Conservation (phyloP, 92 coral and sea anemone genomes). For the Epizoanthus illoricatus region DNA sequence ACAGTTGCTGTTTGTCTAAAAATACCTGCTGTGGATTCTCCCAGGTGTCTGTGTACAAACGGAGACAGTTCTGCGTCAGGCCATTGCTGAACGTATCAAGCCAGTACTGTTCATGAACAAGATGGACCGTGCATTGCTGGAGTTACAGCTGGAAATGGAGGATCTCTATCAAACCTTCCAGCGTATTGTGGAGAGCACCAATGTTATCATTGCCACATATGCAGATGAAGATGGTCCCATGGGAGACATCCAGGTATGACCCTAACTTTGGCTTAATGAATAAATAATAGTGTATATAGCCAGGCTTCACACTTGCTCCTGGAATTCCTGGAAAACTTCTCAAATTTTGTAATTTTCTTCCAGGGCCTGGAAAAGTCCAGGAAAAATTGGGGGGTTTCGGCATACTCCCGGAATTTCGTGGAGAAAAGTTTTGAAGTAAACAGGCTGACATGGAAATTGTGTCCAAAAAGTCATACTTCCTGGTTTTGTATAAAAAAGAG, state of each 20-base stretch:
- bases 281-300: too few relatives aligned
- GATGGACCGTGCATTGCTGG: constrained; percentile 97
- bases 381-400: too few relatives aligned
- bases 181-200: constrained; percentile 87
- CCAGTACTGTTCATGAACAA: constrained; percentile 94
- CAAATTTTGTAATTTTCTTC: not conserved
- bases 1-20: constrained; percentile 4
- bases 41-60: constrained; percentile 98
- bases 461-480: too few relatives aligned
- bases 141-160: constrained; percentile 84
- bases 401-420: too few relatives aligned
- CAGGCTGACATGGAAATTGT: too few relatives aligned
- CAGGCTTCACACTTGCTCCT: not conserved
- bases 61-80: constrained; percentile 94
- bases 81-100: constrained; percentile 91
- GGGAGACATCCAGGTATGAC: constrained; percentile 89
- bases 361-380: too few relatives aligned
- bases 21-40: not conserved
- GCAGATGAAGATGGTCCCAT: constrained; percentile 96
- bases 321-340: not conserved
- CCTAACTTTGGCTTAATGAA: not conserved
- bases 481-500: too few relatives aligned
- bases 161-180: constrained; percentile 94
- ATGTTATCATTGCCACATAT: constrained; percentile 93
- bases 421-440: too few relatives aligned